A percentile compares a stretch with the other conserved stretches of the same genome.
Evolutionary conservation across 1,140 invertebrate species (phyloP).

Genomic region (Phocides pigmalion): DNA sequence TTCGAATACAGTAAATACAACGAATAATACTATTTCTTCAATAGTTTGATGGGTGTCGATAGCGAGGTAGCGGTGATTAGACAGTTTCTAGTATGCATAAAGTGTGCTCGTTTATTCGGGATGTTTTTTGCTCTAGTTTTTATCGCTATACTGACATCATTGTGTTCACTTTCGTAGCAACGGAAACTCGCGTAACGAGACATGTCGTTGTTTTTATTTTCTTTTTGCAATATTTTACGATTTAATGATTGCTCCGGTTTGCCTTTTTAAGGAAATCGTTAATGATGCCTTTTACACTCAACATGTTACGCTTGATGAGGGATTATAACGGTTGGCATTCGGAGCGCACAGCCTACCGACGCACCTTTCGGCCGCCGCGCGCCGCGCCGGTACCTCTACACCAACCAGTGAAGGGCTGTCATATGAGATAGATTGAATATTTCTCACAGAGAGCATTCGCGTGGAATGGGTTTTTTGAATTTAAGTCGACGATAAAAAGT

Average conservation of each 20-base stretch:
- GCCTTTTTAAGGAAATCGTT: constrained; percentile 79
- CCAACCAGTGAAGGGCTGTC: constrained; percentile 74
- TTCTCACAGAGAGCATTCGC: constrained; percentile 69
- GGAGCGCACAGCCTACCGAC: constrained; percentile 48
- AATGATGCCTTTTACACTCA: constrained; percentile 79
- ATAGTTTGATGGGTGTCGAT: constrained; percentile 22
- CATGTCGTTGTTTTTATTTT: constrained; percentile 66
- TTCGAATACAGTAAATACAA: neutral
- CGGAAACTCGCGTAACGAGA: constrained; percentile 78
- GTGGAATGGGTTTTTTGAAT: constrained; percentile 65
- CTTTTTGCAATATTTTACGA: constrained; percentile 76
- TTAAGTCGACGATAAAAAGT: constrained; percentile 48
- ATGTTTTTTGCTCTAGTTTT: constrained; percentile 72
- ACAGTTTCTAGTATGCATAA: constrained; percentile 50
- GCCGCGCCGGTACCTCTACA: constrained; percentile 41
- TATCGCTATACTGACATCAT: constrained; percentile 69
- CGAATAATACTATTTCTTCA: neutral
- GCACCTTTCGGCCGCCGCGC: constrained; percentile 51
- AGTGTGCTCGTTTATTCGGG: constrained; percentile 61
- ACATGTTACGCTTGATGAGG: constrained; percentile 73
- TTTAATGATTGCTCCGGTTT: constrained; percentile 79
- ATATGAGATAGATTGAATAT: constrained; percentile 64
- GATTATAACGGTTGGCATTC: constrained; percentile 74
- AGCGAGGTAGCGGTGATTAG: constrained; percentile 49
- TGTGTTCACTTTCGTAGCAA: constrained; percentile 78